Evolutionary conservation across 2,113 vertebrate genomes (phyloP).

Genomic region (Mungos mungo): DNA sequence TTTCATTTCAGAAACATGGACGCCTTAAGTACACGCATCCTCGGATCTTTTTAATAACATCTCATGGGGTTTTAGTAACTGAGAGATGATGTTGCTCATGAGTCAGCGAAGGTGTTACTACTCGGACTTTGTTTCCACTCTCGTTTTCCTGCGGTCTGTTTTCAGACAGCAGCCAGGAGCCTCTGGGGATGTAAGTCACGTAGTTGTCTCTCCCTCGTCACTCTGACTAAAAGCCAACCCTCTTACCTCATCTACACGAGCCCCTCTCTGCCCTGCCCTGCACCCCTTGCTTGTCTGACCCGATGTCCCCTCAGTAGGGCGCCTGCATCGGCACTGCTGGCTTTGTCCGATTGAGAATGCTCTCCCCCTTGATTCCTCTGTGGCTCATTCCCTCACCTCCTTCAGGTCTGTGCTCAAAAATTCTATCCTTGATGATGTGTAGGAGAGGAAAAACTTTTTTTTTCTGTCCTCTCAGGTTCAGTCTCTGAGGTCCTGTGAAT

Average conservation of each 20-base stretch:
- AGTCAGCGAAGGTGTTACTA: neutral
- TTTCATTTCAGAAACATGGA: neutral
- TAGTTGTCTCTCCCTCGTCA: neutral
- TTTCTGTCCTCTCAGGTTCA: neutral
- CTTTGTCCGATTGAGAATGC: neutral
- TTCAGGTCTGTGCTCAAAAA: neutral
- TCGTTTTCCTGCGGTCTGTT: neutral
- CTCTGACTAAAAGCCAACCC: neutral
- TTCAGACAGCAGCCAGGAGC: neutral
- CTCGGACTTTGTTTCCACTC: neutral
- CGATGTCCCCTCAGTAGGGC: neutral
- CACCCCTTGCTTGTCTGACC: neutral
- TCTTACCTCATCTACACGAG: neutral
- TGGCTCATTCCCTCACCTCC: neutral
- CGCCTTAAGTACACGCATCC: neutral
- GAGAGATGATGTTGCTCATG: neutral
- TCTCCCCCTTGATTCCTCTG: neutral
- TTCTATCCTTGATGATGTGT: neutral
- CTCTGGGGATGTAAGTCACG: neutral
- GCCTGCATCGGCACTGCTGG: neutral
- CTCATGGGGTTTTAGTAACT: neutral
- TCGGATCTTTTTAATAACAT: neutral
- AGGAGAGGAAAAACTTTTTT: neutral
- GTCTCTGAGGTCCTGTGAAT: neutral
- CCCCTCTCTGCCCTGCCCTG: accelerated